phyloP scores from a whole-genome alignment of 2,888 invertebrate species.

The Linnaemya tessellans region DNA sequence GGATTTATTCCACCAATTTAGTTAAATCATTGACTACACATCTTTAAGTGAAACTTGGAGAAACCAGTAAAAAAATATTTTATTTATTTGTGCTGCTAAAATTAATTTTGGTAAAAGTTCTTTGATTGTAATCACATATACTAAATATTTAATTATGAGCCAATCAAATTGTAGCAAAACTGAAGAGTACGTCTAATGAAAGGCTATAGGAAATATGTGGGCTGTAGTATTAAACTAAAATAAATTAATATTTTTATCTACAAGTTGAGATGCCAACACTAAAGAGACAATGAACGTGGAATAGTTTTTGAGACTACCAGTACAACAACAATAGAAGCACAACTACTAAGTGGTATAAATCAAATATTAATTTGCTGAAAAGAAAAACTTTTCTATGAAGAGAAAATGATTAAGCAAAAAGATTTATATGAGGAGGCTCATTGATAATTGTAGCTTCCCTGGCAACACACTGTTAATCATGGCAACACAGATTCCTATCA shows the following conservation, averaged over 20 bases:
- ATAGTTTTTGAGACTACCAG: background rate
- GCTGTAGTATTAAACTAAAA: background rate
- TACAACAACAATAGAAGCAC: background rate
- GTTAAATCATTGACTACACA: too few relatives aligned
- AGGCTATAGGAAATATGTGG: conserved; percentile 5
- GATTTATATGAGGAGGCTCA: too few relatives aligned
- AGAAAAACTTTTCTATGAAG: background rate
- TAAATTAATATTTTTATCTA: conserved; percentile 3
- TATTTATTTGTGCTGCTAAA: too few relatives aligned
- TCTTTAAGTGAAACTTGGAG: too few relatives aligned
- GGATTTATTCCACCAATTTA: too few relatives aligned
- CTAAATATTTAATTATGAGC: background rate
- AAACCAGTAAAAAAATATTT: too few relatives aligned
- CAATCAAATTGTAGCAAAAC: conserved; percentile 6
- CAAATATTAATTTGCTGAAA: conserved; percentile 32
- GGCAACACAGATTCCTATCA: conserved; percentile 14
- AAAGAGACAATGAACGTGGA: background rate
- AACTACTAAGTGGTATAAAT: conserved; percentile 10
- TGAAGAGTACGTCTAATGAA: background rate
- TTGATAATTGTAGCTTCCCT: background rate
- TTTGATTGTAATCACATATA: background rate
- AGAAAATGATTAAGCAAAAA: background rate
- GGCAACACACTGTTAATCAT: conserved; percentile 20
- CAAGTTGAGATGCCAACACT: conserved; percentile 20
- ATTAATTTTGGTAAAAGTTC: background rate